Base-by-base conservation (phyloP, 2,888 invertebrate species). In the Blastobasis lacticolella region DNA sequence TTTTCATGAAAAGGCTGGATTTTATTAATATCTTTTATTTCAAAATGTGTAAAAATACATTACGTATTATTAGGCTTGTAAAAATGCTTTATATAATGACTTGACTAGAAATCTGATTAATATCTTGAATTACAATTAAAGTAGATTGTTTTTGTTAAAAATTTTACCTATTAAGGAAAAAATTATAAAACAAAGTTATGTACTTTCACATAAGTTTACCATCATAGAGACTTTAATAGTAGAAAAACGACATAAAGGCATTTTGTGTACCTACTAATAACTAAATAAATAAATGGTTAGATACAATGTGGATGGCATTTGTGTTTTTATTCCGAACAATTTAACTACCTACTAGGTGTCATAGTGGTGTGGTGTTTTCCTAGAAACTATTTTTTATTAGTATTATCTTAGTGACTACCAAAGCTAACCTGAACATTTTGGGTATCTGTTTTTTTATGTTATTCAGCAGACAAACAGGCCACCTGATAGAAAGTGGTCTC, bases 171-270 rank as follows among this genome's bases (percentile, higher is more conserved):
- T n/a, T 5, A 38, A 38, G 44, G n/a, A 45, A 45, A 46, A 46
- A 44, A 44, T 8, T 45, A 7, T 45, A 45, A 45, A 43, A 43
- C 37, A 37, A 37, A 54, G 46, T 23, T 53, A 55, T 45, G 41
- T 50, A 10, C 37, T 45, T 37, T 38, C 37, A 69, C 80, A 73
- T 85, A 85, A 81, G 83, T 83, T 84, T 85, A 83, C 83, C 85
- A 84, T 81, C 83, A 75, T 71, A 55, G 62, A 46, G 54, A 36
- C 52, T 53, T 53, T 63, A 69, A 60, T 62, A 62, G 71, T 75
- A 69, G 73, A 73, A 71, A 73, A 64, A 65, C 75, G 73, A 77
- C 76, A 61, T 69, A 69, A 72, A 69, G 66, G 66, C 62, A 68
- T 73, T 79, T 76, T 76, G 68, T 78, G 78, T 78, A 77, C 69